These are phyloP conservation scores for chimpanzee (Pan troglodytes) DNA, from an alignment of 2,113 vertebrate genomes.

Conservation along the genomic window NHGRI_mPanTro3-v2.1_pri NC_072401.2:166826501-166827000, in stretches of 20 bases:
- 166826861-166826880: not conserved
- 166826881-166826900: slow-evolving; percentile 45
- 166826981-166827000: not conserved
- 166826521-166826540: slow-evolving; percentile 19
- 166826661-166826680: not conserved
- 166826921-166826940: slow-evolving; percentile 38
- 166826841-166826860: not conserved
- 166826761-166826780: slow-evolving; percentile 11
- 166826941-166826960: not conserved
- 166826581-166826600: slow-evolving; percentile 25
- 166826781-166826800: not conserved
- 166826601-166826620: not conserved
- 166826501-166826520: not conserved
- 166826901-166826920: slow-evolving; percentile 40
- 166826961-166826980: slow-evolving; percentile 11
- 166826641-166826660: not conserved
- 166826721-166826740: not conserved
- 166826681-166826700: slow-evolving; percentile 45
- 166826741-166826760: not conserved
- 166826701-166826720: slow-evolving; percentile 34
- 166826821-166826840: not conserved
- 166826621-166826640: not conserved
- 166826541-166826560: slow-evolving; percentile 28
- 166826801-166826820: not conserved
- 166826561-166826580: slow-evolving; percentile 39